phyloP scores from a whole-genome alignment of 1,140 invertebrate species.

The Stenopsyche tienmushanensis region DNA sequence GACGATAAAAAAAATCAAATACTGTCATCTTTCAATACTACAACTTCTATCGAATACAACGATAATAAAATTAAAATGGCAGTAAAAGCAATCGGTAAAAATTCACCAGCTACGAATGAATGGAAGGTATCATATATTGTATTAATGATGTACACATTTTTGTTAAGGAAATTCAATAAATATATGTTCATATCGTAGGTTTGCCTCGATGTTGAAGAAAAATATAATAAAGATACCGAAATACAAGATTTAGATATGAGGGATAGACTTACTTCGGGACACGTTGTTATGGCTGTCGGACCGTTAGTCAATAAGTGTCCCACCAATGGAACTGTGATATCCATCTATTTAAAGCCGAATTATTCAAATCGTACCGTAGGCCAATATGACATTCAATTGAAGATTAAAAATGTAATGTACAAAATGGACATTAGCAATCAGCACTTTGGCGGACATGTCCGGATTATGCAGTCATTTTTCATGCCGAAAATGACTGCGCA shows the following conservation, averaged over 20 bases:
- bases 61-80: constrained; percentile 12
- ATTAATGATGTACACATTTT: background rate
- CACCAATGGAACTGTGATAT: background rate
- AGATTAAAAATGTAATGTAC: constrained; percentile 15
- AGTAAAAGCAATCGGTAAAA: constrained; percentile 9
- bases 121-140: constrained; percentile 12
- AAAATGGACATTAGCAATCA: too few species aligned
- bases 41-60: constrained; percentile 6
- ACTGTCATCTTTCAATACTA: constrained; percentile 11
- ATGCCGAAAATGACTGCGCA: too few species aligned
- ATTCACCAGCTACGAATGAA: constrained; percentile 11
- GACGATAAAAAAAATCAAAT: background rate
- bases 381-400: constrained; percentile 10
- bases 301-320: constrained; percentile 6
- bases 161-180: constrained; percentile 1
- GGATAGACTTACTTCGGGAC: background rate
- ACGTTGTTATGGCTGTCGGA: constrained; percentile 8
- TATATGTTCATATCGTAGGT: background rate
- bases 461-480: too few species aligned
- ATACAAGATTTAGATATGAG: constrained; percentile 3
- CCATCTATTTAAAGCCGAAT: background rate
- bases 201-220: constrained; percentile 19
- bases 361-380: background rate
- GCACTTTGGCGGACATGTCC: too few species aligned
- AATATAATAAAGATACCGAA: constrained; percentile 12